These are phyloP conservation scores for Margaritifera margaritifera DNA, from an alignment of 2,888 invertebrate genomes.

Conservation along the genomic window DNA sequence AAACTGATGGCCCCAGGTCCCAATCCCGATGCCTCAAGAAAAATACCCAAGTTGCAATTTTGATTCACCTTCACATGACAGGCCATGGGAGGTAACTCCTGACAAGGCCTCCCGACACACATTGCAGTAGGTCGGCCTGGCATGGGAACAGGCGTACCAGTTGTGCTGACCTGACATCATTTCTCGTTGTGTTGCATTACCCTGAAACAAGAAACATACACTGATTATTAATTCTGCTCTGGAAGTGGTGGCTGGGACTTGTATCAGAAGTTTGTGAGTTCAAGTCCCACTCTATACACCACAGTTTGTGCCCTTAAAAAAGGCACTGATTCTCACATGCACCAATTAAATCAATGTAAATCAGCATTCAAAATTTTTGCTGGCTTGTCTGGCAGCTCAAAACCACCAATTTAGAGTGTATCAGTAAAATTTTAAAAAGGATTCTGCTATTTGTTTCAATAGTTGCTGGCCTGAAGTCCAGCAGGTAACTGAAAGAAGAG, in stretches of 20 bases:
- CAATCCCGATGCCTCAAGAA: no score
- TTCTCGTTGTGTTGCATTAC: constrained; percentile 65
- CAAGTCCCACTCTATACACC: no score
- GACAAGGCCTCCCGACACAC: constrained; percentile 93
- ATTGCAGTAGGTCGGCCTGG: constrained; percentile 96
- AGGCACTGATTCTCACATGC: no score
- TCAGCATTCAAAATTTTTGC: not conserved
- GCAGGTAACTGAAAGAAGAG: no score
- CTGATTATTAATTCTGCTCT: not conserved
- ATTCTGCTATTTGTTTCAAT: no score
- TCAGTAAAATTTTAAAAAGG: no score
- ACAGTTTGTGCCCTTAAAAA: no score
- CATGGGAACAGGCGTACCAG: constrained; percentile 94
- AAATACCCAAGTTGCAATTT: not conserved
- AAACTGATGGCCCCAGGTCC: not conserved
- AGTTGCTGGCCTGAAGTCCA: no score
- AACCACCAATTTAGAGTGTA: not conserved
- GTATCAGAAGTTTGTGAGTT: no score
- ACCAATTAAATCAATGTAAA: no score
- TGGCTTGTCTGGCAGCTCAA: not conserved
- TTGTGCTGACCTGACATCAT: constrained; percentile 73
- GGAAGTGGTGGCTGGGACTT: not conserved
- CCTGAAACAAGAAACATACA: constrained; percentile 47
- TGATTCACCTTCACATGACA: constrained; percentile 86
- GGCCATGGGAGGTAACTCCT: constrained; percentile 94